Evolutionary conservation across 2,888 invertebrate species (phyloP), one percentile per base, ranked within the genome.

Genomic region (Drosophila imparisetae): DNA sequence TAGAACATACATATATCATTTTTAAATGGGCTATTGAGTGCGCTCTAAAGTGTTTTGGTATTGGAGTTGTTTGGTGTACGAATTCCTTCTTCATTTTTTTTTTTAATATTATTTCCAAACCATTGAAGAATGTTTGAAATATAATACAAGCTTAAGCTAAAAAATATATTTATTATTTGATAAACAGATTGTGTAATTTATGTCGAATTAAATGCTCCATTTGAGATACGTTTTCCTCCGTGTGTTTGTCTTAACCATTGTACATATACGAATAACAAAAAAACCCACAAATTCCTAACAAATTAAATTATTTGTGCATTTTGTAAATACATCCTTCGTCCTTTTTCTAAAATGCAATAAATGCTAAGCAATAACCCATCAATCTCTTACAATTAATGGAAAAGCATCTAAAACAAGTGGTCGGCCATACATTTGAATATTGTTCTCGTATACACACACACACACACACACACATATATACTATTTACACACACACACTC

Each of bases 371-470:
- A 57, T 36, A 77, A 71, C 57, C 73, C 55, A 29, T 50, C 50
- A 65, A 84, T 58, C 49, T 18, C 11, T 50, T 30, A 60, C 57
- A 66, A 66, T 72, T 59, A 59, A 61, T 69, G 32, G 58, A 59
- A 58, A 68, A 54, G 69, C 72, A 71, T 85, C 38, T 36, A 36
- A 49, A 32, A 64, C 52, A 71, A 66, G 85, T 81, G 75, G 72
- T 79, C 45, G 88, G 88, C 65, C 88, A 79, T 85, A 40, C 52
- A 61, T 24, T 45, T 45, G 55, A 45, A 59, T 61, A 57, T 49
- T 52, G 27, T 55, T 38, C 50, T 49, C 40, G 18, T 64, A 60
- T 40, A 53, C 34, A 65, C 27, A 53, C 40, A 75, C 53, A 50
- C 38, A 70, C 61, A 62, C 21, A 49, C 13, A 50, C 42, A 48